These are phyloP conservation scores for Drosophila ambigua DNA, from an alignment of 1,140 invertebrate species.

Conservation along the genomic window DNA sequence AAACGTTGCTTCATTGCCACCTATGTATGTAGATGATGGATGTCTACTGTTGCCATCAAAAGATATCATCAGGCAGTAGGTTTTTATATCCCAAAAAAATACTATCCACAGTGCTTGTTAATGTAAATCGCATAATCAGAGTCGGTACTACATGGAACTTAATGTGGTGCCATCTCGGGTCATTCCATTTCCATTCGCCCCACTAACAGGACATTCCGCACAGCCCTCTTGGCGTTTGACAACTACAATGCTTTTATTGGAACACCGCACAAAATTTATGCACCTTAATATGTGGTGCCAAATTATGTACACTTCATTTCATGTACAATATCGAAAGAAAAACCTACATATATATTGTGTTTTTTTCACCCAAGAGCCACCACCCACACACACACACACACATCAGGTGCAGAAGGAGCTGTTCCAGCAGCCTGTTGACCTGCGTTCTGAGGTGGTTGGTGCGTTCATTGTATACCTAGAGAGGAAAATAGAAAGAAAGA, in stretches of 20 bases:
- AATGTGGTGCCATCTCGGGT: too few species aligned
- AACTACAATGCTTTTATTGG: constrained; percentile 74
- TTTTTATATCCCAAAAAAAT: too few species aligned
- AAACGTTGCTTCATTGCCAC: constrained; percentile 32
- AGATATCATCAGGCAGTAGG: too few species aligned
- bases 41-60: too few species aligned
- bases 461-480: constrained; percentile 70
- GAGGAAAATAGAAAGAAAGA: constrained; percentile 21
- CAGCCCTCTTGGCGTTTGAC: constrained; percentile 57
- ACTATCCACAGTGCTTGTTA: too few species aligned
- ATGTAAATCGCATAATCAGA: too few species aligned
- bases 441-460: constrained; percentile 50
- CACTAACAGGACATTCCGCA: constrained; percentile 17
- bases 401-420: constrained; percentile 55
- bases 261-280: constrained; percentile 66
- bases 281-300: constrained; percentile 60
- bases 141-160: too few species aligned
- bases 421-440: constrained; percentile 20
- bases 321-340: constrained; percentile 52
- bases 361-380: constrained; percentile 29
- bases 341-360: constrained; percentile 61
- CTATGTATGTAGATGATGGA: constrained; percentile 2
- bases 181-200: too few species aligned
- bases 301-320: constrained; percentile 80
- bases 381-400: constrained; percentile 25